Conservation (phyloP, 2,113 vertebrate genomes). For the Silurus asotus region DNA sequence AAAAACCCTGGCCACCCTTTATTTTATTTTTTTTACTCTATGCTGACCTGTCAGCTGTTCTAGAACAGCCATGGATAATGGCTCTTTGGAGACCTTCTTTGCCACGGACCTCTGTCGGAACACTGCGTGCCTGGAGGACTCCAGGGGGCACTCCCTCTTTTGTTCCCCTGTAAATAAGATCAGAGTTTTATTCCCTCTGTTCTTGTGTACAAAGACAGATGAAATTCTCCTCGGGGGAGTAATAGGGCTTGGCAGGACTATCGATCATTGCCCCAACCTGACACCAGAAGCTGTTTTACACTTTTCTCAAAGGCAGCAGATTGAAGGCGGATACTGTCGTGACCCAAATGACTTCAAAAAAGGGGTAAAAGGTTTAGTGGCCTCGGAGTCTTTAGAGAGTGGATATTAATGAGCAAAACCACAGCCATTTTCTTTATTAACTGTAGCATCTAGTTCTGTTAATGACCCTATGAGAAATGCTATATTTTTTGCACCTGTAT, state of each 20-base stretch:
- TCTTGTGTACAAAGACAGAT: slow-evolving; percentile 66
- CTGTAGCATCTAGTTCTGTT: not conserved
- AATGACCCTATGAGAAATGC: not conserved
- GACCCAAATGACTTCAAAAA: slow-evolving; percentile 15
- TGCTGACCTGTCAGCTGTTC: slow-evolving; percentile 71
- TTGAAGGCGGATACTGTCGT: not conserved
- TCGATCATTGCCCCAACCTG: slow-evolving; percentile 61
- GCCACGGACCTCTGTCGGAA: slow-evolving; percentile 72
- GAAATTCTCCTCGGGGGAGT: slow-evolving; percentile 60
- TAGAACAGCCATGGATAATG: slow-evolving; percentile 67
- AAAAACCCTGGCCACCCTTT: slow-evolving; percentile 60
- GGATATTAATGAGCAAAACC: not conserved
- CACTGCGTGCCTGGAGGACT: slow-evolving; percentile 67
- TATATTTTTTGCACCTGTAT: too few relatives aligned
- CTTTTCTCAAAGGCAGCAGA: slow-evolving; percentile 25
- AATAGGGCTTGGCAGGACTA: slow-evolving; percentile 69
- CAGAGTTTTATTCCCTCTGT: slow-evolving; percentile 71
- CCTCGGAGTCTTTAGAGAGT: not conserved
- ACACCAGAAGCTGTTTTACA: slow-evolving; percentile 27
- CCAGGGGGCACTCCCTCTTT: slow-evolving; percentile 64
- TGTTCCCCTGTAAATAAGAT: slow-evolving; percentile 76
- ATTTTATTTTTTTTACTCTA: slow-evolving; percentile 39
- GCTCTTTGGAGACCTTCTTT: slow-evolving; percentile 67
- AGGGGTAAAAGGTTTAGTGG: not conserved
- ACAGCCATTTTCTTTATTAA: slow-evolving; percentile 2